These are phyloP conservation scores for Phoxinus dragarum DNA, from an alignment of 2,797 vertebrate genomes.

Conservation along the genomic window DNA sequence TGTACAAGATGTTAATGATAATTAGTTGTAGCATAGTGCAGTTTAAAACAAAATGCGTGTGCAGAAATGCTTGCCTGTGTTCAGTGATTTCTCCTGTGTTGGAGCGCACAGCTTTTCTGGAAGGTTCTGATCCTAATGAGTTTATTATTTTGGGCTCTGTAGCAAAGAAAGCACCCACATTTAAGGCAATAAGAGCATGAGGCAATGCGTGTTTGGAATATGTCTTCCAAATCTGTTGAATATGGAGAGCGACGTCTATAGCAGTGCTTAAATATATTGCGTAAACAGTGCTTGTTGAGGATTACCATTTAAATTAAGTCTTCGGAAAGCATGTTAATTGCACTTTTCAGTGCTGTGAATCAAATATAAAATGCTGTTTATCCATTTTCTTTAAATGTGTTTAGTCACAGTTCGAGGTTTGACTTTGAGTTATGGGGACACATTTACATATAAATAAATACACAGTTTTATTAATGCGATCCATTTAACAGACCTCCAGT, in stretches of 20 bases:
- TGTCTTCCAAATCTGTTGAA: conserved; percentile 26
- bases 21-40: background rate
- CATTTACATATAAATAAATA: conserved; percentile 42
- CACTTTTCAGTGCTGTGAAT: conserved; percentile 36
- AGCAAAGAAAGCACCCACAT: background rate
- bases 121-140: background rate
- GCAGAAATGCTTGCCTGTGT: background rate
- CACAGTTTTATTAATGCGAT: conserved; percentile 4
- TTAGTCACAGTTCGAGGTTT: conserved; percentile 1
- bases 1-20: background rate
- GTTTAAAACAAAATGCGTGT: background rate
- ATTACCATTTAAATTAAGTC: conserved; percentile 2
- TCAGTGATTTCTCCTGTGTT: background rate
- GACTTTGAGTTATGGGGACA: conserved; percentile 17
- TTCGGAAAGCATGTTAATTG: conserved; percentile 21
- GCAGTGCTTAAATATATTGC: background rate
- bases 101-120: background rate
- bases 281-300: background rate
- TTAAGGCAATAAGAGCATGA: background rate
- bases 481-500: conserved; percentile 5
- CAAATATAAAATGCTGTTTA: conserved; percentile 28
- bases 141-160: conserved; percentile 21
- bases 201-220: conserved; percentile 30
- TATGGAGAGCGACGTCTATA: conserved; percentile 10
- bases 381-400: conserved; percentile 9